Evolutionary conservation across 1,140 invertebrate genomes (phyloP).

Genomic region (Drosophila guanche): DNA sequence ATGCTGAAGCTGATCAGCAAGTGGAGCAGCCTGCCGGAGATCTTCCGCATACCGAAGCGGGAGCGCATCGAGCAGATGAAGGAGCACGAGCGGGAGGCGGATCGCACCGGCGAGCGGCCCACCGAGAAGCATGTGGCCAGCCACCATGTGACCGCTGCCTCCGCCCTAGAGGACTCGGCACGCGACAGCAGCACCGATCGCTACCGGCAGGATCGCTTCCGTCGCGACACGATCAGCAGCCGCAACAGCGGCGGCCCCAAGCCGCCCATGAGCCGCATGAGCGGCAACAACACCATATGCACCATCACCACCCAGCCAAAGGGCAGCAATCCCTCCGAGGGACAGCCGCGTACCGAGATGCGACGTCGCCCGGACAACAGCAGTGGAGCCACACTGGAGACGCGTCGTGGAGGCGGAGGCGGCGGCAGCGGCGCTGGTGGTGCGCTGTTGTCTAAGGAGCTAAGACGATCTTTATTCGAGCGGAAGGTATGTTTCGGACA

Average conservation of each 20-base stretch:
- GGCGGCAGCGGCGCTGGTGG: slow-evolving; percentile 18
- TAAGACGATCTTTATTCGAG: slow-evolving; percentile 89
- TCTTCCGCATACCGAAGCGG: slow-evolving; percentile 97
- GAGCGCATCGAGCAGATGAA: slow-evolving; percentile 96
- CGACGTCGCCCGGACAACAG: slow-evolving; percentile 13
- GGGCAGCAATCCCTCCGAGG: slow-evolving; percentile 20
- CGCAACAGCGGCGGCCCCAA: slow-evolving; percentile 32
- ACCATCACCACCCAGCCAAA: slow-evolving; percentile 51
- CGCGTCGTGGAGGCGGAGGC: neutral
- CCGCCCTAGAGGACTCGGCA: slow-evolving; percentile 62
- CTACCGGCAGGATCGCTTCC: slow-evolving; percentile 83
- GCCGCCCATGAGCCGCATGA: slow-evolving; percentile 38
- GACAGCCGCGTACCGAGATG: too few species aligned
- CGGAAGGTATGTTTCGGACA: slow-evolving; percentile 81
- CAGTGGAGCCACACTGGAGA: too few species aligned
- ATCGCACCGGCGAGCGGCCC: slow-evolving; percentile 51
- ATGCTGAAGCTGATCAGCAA: slow-evolving; percentile 38
- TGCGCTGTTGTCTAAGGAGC: slow-evolving; percentile 57
- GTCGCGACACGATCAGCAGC: slow-evolving; percentile 43
- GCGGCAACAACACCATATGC: slow-evolving; percentile 60
- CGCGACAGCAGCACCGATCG: slow-evolving; percentile 61
- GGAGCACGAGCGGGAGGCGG: slow-evolving; percentile 94
- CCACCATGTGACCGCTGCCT: slow-evolving; percentile 18
- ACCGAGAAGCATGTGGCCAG: slow-evolving; percentile 32
- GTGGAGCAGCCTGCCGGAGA: slow-evolving; percentile 84